Conservation (phyloP, 1,140 invertebrate species). For the Saccostrea cuccullata region DNA sequence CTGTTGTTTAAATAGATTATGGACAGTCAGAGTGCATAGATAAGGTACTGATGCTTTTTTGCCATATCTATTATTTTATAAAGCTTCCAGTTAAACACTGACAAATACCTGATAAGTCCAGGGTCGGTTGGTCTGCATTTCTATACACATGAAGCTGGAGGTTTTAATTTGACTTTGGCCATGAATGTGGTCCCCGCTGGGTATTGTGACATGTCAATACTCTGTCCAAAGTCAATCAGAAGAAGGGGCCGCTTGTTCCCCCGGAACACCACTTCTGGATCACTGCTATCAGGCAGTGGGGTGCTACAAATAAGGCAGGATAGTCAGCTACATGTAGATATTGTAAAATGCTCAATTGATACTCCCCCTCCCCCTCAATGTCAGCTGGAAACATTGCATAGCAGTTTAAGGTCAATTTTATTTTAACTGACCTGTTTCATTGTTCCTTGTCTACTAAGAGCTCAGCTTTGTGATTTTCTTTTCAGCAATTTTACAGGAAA, state of each 20-base stretch:
- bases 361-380: too few species aligned
- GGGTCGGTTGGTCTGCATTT: slow-evolving; percentile 90
- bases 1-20: too few species aligned
- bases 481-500: too few species aligned
- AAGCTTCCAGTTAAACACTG: not conserved
- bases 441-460: too few species aligned
- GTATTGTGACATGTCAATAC: slow-evolving; percentile 92
- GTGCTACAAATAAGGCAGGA: slow-evolving; percentile 50
- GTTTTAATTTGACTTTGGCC: slow-evolving; percentile 85
- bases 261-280: slow-evolving; percentile 65
- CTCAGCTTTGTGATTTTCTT: too few species aligned
- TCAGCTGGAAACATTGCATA: too few species aligned
- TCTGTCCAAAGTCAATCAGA: slow-evolving; percentile 92
- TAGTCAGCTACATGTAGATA: not conserved
- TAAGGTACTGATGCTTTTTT: too few species aligned
- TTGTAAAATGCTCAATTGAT: too few species aligned
- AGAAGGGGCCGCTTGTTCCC: slow-evolving; percentile 80
- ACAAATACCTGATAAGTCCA: slow-evolving; percentile 90
- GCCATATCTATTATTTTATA: too few species aligned
- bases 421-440: too few species aligned
- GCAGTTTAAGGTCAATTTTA: too few species aligned
- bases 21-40: too few species aligned
- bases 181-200: slow-evolving; percentile 89
- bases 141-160: slow-evolving; percentile 89
- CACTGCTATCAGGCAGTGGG: slow-evolving; percentile 48